Percentiles rank a stretch among this genome's conserved stretches.
Conservation (phyloP, 2,888 invertebrate genomes). For the Crepidodera aurea region DNA sequence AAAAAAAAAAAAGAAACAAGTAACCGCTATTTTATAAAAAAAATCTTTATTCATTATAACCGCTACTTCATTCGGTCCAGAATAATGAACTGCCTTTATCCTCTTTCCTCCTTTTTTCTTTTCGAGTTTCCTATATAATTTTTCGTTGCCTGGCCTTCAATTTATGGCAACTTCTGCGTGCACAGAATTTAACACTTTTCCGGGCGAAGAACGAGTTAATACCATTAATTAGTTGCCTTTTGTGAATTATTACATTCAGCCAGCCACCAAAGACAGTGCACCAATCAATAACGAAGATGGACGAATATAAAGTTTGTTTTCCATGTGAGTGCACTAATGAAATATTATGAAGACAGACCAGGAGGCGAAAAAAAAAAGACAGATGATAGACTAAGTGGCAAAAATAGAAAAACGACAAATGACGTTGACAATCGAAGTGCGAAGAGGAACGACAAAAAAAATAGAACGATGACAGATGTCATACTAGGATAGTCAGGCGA, state of each 20-base stretch:
- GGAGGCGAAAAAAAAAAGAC: too few species aligned
- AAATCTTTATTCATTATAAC: background rate
- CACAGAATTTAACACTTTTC: slow-evolving; percentile 4
- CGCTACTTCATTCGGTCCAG: background rate
- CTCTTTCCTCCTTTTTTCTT: background rate
- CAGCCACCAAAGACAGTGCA: background rate
- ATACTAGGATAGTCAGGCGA: too few species aligned
- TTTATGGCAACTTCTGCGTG: background rate
- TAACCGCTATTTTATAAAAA: too few species aligned
- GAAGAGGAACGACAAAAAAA: too few species aligned
- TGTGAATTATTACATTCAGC: background rate
- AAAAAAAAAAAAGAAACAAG: too few species aligned
- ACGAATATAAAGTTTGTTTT: background rate
- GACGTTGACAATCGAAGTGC: too few species aligned
- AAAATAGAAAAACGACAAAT: too few species aligned
- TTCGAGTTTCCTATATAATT: background rate
- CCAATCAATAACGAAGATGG: too few species aligned
- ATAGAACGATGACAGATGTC: too few species aligned
- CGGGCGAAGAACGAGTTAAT: slow-evolving; percentile 3
- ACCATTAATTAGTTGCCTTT: slow-evolving; percentile 3
- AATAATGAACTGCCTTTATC: background rate
- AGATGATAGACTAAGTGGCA: too few species aligned
- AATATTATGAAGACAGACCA: too few species aligned
- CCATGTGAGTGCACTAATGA: too few species aligned
- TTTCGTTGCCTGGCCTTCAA: background rate